A percentile compares a stretch with the other conserved stretches of the same genome.
Evolutionary conservation across 1,140 invertebrate species (phyloP).

Genomic region (Penaeus indicus): DNA sequence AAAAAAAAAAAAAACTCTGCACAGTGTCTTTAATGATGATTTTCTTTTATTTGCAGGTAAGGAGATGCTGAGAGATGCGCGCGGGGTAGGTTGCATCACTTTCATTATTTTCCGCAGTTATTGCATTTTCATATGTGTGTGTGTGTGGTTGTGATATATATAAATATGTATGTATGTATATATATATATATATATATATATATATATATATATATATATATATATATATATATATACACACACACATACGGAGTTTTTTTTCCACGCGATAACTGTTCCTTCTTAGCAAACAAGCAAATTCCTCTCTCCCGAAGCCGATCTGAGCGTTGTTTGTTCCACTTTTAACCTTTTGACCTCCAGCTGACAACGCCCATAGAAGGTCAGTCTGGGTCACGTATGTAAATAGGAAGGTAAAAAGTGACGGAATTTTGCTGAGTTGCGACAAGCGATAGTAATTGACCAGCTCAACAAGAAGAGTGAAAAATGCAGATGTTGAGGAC

Average conservation of each 20-base stretch:
- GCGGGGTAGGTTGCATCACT: neutral
- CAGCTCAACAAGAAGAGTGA: no score
- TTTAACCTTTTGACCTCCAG: neutral
- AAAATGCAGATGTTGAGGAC: no score
- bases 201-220: no score
- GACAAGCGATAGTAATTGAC: no score
- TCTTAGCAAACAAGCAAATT: no score
- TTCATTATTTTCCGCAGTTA: neutral
- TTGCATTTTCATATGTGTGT: slow-evolving; percentile 17
- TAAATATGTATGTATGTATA: slow-evolving; percentile 29
- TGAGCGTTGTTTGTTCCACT: no score
- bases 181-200: neutral
- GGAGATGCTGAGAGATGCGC: neutral
- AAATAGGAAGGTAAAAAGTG: neutral
- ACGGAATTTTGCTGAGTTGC: no score
- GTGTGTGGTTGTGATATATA: slow-evolving; percentile 32
- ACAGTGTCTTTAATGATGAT: neutral
- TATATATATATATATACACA: neutral
- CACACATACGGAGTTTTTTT: no score
- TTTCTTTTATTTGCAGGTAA: neutral
- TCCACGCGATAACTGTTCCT: no score
- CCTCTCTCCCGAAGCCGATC: no score
- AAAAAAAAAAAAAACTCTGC: no score
- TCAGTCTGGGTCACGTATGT: slow-evolving; percentile 28
- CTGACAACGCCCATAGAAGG: slow-evolving; percentile 25